Evolutionary conservation across 30 jellyfish, hydroid and myxozoan species (phyloP).

Genomic region (Cassiopea xamachana): DNA sequence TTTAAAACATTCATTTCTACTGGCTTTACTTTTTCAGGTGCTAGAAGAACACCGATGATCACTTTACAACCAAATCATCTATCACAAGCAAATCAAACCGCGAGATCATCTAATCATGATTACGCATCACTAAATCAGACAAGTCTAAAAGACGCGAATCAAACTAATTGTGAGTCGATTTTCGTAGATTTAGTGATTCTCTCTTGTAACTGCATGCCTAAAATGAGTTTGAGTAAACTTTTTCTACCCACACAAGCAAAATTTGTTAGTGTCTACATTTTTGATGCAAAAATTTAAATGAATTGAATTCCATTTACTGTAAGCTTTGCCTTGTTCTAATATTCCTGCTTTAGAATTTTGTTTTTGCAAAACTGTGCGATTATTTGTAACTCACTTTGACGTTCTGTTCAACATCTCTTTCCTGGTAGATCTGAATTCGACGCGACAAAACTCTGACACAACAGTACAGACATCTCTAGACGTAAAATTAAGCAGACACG

Average conservation of each 20-base stretch:
- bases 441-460: background rate
- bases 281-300: too few species aligned
- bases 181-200: background rate
- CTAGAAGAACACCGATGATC: background rate
- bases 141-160: background rate
- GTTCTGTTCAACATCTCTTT: background rate
- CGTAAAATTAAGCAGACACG: background rate
- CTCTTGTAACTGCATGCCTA: background rate
- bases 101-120: background rate
- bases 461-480: background rate
- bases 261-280: too few species aligned
- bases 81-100: background rate
- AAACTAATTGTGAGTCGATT: background rate
- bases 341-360: too few species aligned
- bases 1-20: background rate
- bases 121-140: background rate
- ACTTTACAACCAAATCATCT: background rate
- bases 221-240: background rate
- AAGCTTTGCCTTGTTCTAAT: too few species aligned
- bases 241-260: too few species aligned
- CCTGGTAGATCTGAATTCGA: background rate
- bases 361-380: too few species aligned
- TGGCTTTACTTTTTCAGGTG: background rate
- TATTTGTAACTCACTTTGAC: too few species aligned
- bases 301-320: too few species aligned